Evolutionary conservation across 2,113 vertebrate genomes (phyloP).

Genomic region (Ceuthmochares aereus): DNA sequence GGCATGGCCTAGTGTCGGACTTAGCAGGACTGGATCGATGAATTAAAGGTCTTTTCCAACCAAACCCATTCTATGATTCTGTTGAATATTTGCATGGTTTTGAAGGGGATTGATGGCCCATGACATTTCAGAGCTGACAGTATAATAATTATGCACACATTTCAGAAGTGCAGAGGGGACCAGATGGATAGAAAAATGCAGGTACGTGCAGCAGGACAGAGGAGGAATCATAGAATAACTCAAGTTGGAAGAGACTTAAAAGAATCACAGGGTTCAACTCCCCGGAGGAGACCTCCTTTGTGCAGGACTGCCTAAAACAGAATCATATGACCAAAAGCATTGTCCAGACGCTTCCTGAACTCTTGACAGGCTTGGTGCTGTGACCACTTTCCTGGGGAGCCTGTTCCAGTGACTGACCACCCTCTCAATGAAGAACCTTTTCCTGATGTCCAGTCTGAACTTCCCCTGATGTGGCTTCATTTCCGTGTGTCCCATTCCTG

Average conservation of each 20-base stretch:
- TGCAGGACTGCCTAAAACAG: background rate
- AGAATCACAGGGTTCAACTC: background rate
- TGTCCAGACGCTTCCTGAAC: background rate
- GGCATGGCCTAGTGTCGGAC: no score
- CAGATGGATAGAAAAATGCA: background rate
- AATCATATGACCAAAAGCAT: background rate
- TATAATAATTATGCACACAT: background rate
- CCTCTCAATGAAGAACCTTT: background rate
- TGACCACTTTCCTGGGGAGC: background rate
- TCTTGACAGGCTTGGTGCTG: background rate
- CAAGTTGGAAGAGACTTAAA: background rate
- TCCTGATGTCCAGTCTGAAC: background rate
- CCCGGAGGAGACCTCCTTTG: background rate
- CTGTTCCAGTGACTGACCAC: background rate
- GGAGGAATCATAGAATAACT: background rate
- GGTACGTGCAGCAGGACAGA: background rate
- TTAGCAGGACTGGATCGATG: no score
- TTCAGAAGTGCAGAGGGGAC: background rate
- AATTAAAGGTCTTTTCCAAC: no score
- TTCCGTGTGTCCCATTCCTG: background rate
- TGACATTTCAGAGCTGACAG: background rate
- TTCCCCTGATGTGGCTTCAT: background rate
- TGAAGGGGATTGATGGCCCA: background rate
- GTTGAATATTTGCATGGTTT: background rate
- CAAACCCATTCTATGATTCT: no score